Evolutionary conservation across 2,888 invertebrate genomes (phyloP).

Genomic region (Hedychridium roseum): DNA sequence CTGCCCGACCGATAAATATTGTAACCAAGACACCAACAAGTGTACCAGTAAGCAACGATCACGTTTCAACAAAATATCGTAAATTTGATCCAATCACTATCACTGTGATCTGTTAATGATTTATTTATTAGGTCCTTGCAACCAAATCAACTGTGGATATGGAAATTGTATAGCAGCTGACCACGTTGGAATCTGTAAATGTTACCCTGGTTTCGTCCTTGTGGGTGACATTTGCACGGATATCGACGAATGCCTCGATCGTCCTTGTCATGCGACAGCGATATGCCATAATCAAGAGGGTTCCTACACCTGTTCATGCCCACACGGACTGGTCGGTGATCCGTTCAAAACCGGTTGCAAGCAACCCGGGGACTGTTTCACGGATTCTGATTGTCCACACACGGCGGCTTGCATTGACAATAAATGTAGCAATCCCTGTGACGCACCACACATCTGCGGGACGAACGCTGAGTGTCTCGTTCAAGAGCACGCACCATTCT

Average conservation of each 20-base stretch:
- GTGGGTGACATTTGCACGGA: conserved; percentile 77
- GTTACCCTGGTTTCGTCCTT: conserved; percentile 78
- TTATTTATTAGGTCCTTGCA: conserved; percentile 84
- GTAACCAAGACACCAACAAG: conserved; percentile 78
- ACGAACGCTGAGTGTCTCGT: conserved; percentile 79
- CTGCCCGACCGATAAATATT: conserved; percentile 78
- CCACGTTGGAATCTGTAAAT: conserved; percentile 78
- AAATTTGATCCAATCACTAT: no score
- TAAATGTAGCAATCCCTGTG: conserved; percentile 82
- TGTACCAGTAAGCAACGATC: conserved; percentile 80
- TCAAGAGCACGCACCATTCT: conserved; percentile 74
- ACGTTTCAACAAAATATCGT: no score
- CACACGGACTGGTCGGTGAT: conserved; percentile 83
- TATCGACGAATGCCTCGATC: conserved; percentile 79
- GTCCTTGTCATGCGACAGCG: conserved; percentile 83
- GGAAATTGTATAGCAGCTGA: conserved; percentile 79
- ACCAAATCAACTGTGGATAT: conserved; percentile 78
- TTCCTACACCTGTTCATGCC: conserved; percentile 79
- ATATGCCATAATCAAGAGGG: conserved; percentile 82
- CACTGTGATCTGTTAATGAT: no score
- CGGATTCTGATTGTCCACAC: conserved; percentile 81
- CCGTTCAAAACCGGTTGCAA: conserved; percentile 77
- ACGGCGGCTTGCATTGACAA: conserved; percentile 79
- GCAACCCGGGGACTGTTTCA: conserved; percentile 82
- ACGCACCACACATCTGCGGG: conserved; percentile 73